Percentiles rank a stretch among this genome's conserved stretches.
Evolutionary conservation across 1,140 invertebrate species (phyloP).

Genomic region (Meloidogyne hapla): DNA sequence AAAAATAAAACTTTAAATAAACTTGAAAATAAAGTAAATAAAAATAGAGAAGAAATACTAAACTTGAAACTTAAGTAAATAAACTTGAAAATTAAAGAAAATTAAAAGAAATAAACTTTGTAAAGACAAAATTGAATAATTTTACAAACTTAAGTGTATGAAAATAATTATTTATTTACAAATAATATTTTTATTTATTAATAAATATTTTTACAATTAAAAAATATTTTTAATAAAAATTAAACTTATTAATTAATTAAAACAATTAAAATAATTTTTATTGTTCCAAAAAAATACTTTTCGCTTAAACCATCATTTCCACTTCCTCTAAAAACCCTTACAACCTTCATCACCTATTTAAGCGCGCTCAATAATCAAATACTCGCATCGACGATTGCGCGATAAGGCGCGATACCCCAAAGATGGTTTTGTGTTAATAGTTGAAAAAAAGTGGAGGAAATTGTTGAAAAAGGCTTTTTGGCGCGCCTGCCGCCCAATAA

Average conservation of each 20-base stretch:
- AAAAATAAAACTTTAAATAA: not conserved
- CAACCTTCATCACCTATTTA: constrained; percentile 2
- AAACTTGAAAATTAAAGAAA: not conserved
- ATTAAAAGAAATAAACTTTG: not conserved
- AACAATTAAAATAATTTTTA: not conserved
- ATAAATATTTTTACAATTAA: not conserved
- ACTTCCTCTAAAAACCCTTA: not conserved
- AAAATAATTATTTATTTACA: no score
- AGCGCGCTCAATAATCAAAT: not conserved
- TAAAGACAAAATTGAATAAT: not conserved
- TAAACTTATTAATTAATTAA: not conserved
- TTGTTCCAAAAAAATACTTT: not conserved
- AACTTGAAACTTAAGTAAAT: constrained; percentile 12
- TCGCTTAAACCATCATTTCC: not conserved
- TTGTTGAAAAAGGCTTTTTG: not conserved
- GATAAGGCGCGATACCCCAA: not conserved
- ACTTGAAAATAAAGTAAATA: not conserved
- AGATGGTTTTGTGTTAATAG: not conserved
- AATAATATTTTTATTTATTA: not conserved
- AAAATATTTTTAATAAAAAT: not conserved
- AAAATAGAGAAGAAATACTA: not conserved
- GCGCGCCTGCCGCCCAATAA: not conserved
- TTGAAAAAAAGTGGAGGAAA: not conserved
- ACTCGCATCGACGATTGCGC: not conserved
- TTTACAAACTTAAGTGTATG: no score